Base-by-base conservation (phyloP, 2,888 invertebrate genomes). In the Tachystola acroxantha region DNA sequence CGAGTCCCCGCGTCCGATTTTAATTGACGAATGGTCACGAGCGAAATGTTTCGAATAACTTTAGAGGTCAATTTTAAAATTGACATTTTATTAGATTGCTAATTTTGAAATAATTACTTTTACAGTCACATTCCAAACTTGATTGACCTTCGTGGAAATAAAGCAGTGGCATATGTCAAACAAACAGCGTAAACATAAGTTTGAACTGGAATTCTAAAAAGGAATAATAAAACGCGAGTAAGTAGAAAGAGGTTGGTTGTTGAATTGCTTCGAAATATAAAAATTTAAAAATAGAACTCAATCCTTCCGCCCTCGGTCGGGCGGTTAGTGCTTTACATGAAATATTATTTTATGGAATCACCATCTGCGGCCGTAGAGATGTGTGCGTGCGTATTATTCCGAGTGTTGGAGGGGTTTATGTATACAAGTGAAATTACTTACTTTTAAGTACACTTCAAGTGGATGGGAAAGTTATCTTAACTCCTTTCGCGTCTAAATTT, bases 271-370 rank as follows among this genome's bases (percentile, higher is more conserved):
- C 65, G 72, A 80, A 84, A 81, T 80, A 78, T 81, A 77, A 78
- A 78, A 75, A 61, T 64, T 73, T 75, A 75, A 78, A 84, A 86
- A 86, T 86, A 86, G 85, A 86, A 85, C 74, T 70, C 82, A 84
- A 84, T 84, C 85, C 85, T 86, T 86, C 85, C 85, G 82, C 84
- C 85, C 85, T 81, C 81, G 72, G 74, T 66, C 72, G 67, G 57
- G 57, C 70, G 72, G 78, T 79, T 81, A 78, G 80, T 79, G 80
- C 80, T 84, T 84, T 84, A 86, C 85, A 85, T 84, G 85, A 85
- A 85, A 86, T 86, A 85, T 84, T 85, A 85, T 84, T 86, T 85
- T 84, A 86, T 84, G 84, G 82, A 84, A 84, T 85, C 82, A 84
- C 79, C 86, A 86, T 86, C 85, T 86, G 85, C 82, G 78, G 64